Percentiles rank a stretch among this genome's conserved stretches.
These are phyloP conservation scores for Caerostris darwini DNA, from an alignment of 1,140 invertebrate species.

Conservation along the genomic window DNA sequence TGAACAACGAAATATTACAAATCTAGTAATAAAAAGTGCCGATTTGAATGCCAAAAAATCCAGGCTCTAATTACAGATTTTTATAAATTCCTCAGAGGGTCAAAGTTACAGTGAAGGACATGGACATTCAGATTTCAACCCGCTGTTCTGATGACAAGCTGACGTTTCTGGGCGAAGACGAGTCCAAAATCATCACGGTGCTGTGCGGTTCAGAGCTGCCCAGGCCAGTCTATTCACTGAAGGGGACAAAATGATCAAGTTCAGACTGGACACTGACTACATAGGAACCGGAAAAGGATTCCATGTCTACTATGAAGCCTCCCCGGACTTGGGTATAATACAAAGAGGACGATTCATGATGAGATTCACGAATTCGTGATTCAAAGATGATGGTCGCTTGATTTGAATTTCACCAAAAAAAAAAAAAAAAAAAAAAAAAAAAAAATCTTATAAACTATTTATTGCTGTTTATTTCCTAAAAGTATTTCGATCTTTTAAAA, in stretches of 20 bases:
- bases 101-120: constrained; percentile 36
- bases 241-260: background rate
- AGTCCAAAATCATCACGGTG: background rate
- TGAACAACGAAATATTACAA: no score
- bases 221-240: background rate
- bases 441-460: no score
- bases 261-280: background rate
- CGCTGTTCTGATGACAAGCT: background rate
- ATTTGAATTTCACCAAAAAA: no score
- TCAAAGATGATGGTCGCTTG: no score
- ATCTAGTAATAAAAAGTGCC: no score
- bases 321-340: background rate
- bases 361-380: no score
- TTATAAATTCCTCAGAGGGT: constrained; percentile 14
- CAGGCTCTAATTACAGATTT: background rate
- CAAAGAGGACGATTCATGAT: no score
- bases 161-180: background rate
- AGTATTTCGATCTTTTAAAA: no score
- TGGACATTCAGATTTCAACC: constrained; percentile 22
- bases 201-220: constrained; percentile 20
- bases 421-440: no score
- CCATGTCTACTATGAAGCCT: constrained; percentile 9
- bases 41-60: no score
- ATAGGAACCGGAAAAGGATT: constrained; percentile 32
- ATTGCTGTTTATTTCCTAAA: no score